These are phyloP conservation scores for Nasonia oneida DNA, from an alignment of 2,888 invertebrate genomes.

Conservation along the genomic window DNA sequence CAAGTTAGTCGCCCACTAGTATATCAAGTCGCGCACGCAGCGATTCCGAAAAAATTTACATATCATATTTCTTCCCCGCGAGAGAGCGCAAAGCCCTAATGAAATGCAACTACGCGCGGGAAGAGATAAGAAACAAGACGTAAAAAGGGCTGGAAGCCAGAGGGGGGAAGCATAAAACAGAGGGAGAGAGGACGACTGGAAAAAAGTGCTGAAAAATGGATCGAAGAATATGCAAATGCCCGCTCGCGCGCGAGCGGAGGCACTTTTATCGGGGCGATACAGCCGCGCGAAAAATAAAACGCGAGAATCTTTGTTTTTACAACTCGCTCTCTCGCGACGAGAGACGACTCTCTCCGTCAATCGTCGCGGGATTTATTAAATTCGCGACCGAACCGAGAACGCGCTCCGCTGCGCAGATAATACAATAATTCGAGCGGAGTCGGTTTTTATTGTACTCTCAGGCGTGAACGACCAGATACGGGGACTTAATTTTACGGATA, in stretches of 20 bases:
- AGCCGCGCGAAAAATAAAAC: slow-evolving; percentile 32
- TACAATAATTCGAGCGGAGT: neutral
- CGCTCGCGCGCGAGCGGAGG: neutral
- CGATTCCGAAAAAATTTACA: neutral
- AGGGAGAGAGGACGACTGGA: neutral
- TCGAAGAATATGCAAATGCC: slow-evolving; percentile 55
- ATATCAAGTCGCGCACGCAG: neutral
- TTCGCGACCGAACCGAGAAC: neutral
- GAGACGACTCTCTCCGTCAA: neutral
- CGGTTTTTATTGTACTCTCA: slow-evolving; percentile 32
- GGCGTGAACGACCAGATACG: slow-evolving; percentile 26
- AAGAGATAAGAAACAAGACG: neutral
- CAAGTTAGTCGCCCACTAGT: neutral
- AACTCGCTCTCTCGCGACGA: neutral
- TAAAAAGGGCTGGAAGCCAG: neutral
- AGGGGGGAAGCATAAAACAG: neutral
- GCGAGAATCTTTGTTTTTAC: neutral
- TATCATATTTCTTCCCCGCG: slow-evolving; percentile 32
- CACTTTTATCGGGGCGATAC: slow-evolving; percentile 30
- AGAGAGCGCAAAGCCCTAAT: slow-evolving; percentile 28
- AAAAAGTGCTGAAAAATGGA: slow-evolving; percentile 49
- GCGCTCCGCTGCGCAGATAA: slow-evolving; percentile 8
- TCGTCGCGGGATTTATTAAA: neutral
- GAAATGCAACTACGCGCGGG: slow-evolving; percentile 12
- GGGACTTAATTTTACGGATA: slow-evolving; percentile 23